Percentiles rank a stretch among this genome's conserved stretches.
Conservation (phyloP, 2,113 vertebrate species). For the Nicator chloris region DNA sequence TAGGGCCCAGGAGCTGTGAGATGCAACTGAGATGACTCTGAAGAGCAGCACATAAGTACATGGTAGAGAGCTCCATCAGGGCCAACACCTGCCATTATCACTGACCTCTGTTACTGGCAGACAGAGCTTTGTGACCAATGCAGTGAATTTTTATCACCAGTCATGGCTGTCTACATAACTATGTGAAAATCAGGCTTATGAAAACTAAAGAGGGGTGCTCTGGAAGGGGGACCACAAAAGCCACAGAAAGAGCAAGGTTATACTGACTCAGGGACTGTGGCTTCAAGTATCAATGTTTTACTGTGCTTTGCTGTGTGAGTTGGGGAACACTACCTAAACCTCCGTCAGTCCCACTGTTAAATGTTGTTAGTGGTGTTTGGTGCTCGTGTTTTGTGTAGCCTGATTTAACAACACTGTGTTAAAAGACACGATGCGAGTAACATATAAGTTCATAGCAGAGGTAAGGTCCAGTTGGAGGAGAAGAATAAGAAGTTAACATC, state of each 20-base stretch:
- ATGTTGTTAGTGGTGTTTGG: background rate
- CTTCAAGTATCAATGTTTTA: background rate
- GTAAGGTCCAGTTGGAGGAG: background rate
- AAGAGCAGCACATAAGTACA: background rate
- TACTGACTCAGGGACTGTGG: background rate
- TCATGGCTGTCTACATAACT: background rate
- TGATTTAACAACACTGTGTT: background rate
- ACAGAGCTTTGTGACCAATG: background rate
- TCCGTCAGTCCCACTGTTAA: background rate
- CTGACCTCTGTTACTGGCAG: background rate
- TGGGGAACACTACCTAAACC: background rate
- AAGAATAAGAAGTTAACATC: background rate
- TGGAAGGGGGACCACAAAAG: background rate
- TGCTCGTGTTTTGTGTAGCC: background rate
- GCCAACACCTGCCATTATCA: background rate
- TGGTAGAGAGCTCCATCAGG: background rate
- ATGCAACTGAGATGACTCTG: background rate
- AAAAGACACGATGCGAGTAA: background rate
- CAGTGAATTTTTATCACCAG: background rate
- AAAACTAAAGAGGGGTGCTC: background rate
- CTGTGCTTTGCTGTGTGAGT: background rate
- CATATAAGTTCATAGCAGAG: background rate
- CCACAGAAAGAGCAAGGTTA: background rate
- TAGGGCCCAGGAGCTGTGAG: background rate
- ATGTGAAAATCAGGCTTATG: background rate